Percentiles rank a stretch among this genome's conserved stretches.
Conservation (phyloP, 92 coral and sea anemone species). For the Muricea muricata region DNA sequence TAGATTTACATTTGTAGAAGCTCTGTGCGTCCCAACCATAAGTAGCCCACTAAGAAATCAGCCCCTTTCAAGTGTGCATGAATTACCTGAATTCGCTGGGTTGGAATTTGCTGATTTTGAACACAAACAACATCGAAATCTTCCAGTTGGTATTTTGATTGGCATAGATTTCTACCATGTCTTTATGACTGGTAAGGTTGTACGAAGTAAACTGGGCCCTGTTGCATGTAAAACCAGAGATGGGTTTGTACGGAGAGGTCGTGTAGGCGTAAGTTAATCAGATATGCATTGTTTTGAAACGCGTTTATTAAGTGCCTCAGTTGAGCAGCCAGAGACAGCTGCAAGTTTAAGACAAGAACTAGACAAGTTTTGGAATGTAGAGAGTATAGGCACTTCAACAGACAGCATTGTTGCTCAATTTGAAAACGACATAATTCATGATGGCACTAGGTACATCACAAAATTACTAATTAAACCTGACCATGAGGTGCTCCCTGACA, state of each 20-base stretch:
- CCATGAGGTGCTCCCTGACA: too few relatives aligned
- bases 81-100: neutral
- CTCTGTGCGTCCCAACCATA: conserved; percentile 20
- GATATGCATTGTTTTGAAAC: conserved; percentile 22
- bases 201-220: neutral
- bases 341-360: too few relatives aligned
- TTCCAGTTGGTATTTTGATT: too few relatives aligned
- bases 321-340: neutral
- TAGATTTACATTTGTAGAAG: too few relatives aligned
- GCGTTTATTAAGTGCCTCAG: neutral
- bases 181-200: conserved; percentile 8
- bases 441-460: neutral
- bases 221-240: neutral
- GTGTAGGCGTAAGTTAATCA: neutral
- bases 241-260: conserved; percentile 18
- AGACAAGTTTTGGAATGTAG: too few relatives aligned
- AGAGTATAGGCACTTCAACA: too few relatives aligned
- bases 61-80: neutral
- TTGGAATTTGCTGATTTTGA: conserved; percentile 21
- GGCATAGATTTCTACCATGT: conserved; percentile 1
- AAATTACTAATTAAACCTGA: too few relatives aligned
- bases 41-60: conserved; percentile 19
- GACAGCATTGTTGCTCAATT: neutral
- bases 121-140: neutral
- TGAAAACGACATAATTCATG: conserved; percentile 16